Conservation (phyloP, 2,888 invertebrate species). For the Platycnemis pennipes region DNA sequence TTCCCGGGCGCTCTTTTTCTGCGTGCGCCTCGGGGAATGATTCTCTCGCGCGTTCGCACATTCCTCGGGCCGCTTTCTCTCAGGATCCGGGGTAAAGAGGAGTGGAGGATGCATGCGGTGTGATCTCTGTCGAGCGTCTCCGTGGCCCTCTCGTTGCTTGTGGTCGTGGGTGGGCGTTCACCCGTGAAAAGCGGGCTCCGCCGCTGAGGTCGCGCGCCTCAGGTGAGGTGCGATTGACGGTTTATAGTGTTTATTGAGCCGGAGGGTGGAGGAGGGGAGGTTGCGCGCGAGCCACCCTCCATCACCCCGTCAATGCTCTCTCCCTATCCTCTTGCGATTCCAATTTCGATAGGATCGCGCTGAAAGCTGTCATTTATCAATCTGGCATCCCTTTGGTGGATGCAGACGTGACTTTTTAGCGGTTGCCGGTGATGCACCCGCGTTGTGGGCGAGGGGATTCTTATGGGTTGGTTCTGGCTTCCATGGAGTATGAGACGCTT, state of each 20-base stretch:
- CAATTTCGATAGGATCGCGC: too few species aligned
- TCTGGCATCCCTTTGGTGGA: neutral
- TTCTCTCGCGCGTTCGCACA: neutral
- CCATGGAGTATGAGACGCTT: neutral
- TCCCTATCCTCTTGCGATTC: too few species aligned
- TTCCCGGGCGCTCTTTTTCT: neutral
- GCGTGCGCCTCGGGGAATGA: neutral
- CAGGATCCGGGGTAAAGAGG: neutral
- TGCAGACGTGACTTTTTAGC: neutral
- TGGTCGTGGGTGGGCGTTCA: neutral
- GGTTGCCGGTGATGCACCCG: neutral
- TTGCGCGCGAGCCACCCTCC: neutral
- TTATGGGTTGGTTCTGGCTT: neutral
- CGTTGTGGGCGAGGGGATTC: neutral
- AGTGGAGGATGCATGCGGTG: neutral
- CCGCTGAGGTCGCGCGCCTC: neutral
- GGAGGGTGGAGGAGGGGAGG: neutral
- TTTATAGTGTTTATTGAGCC: neutral
- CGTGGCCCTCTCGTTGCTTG: neutral
- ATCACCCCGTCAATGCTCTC: neutral
- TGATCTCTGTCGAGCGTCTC: neutral
- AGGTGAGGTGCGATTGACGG: neutral
- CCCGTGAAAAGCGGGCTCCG: neutral
- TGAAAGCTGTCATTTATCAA: neutral
- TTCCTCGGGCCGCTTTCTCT: slow-evolving; percentile 7